Evolutionary conservation across 2,888 invertebrate species (phyloP), one percentile per base, ranked within the genome.

Genomic region (Gerris lacustris): DNA sequence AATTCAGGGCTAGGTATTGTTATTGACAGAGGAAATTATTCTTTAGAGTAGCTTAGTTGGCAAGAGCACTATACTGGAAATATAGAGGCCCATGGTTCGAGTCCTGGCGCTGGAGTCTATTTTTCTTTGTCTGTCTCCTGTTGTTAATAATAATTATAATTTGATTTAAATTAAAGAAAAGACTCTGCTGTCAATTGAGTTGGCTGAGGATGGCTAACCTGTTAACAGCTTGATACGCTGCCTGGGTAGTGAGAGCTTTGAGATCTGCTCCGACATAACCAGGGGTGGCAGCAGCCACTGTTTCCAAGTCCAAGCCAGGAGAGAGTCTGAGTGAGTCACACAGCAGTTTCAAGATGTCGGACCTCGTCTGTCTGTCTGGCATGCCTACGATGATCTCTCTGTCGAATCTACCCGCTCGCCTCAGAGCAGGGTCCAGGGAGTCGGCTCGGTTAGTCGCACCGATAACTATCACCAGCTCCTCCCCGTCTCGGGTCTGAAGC

Each of bases 261-360:
- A 99, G 82, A 84, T 99, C 96, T 6, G 94, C 96, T 15, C 96
- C 98, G 55, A 97, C 97, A 83, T 89, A 98, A 0, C 98, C 98
- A 0, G 98, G 98, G 6, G 96, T 96, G 69, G 90, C 83, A 77
- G 88, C 87, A 44, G 96, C 94, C 73, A 98, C 81, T 68, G 83
- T 82, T 71, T 85, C 82, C 77, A 89, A 87, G 44, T 73, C 70
- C 76, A 96, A 86, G 76, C 88, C 86, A 4, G 86, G 82, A 72
- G 85, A 83, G 67, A 96, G 80, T 70, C 86, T 85, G 71, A 96
- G 82, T 69, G 86, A 86, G 71, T 86, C 84, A 77, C 92, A 90
- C 72, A 94, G 83, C 5, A 87, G 84, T 76, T 82, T 79, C 69
- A 97, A 81, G 73, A 97, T 96, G 77, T 91, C 88, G 76, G 84